These are phyloP conservation scores for Hirtodrosophila duncani DNA, from an alignment of 2,888 invertebrate species.

Conservation along the genomic window DNA sequence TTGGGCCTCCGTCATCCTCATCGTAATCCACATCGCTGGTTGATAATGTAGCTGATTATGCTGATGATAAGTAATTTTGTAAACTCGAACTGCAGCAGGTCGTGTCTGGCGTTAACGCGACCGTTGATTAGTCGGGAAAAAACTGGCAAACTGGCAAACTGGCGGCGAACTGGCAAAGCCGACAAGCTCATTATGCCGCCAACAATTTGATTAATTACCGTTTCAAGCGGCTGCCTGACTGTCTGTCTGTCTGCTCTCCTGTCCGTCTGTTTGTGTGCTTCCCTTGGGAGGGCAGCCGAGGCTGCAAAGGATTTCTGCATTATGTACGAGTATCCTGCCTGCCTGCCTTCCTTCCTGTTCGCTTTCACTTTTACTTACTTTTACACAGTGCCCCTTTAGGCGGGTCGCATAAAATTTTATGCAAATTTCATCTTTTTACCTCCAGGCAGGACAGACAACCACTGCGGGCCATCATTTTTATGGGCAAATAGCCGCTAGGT, in stretches of 20 bases:
- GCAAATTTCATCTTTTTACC: slow-evolving; percentile 64
- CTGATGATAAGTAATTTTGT: slow-evolving; percentile 70
- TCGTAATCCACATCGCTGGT: slow-evolving; percentile 20
- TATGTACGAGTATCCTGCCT: slow-evolving; percentile 7
- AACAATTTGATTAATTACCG: slow-evolving; percentile 71
- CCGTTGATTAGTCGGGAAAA: slow-evolving; percentile 57
- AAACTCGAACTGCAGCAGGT: slow-evolving; percentile 60
- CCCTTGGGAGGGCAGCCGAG: not conserved
- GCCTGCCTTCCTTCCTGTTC: slow-evolving; percentile 1
- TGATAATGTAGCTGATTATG: slow-evolving; percentile 69
- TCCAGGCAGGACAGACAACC: too few species aligned
- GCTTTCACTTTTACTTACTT: too few species aligned
- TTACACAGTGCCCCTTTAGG: not conserved
- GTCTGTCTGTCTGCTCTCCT: slow-evolving; percentile 11
- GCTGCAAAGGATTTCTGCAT: slow-evolving; percentile 34
- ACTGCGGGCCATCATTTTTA: slow-evolving; percentile 44
- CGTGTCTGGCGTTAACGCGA: slow-evolving; percentile 55
- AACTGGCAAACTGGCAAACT: not conserved
- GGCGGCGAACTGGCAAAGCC: slow-evolving; percentile 11
- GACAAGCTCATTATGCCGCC: slow-evolving; percentile 63
- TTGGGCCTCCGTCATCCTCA: not conserved
- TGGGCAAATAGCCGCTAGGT: slow-evolving; percentile 29
- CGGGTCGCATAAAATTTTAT: slow-evolving; percentile 54
- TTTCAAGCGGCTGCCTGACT: slow-evolving; percentile 22
- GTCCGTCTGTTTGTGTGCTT: not conserved